Evolutionary conservation across 2,888 invertebrate genomes (phyloP).

Genomic region (Eugnorisma glareosa): DNA sequence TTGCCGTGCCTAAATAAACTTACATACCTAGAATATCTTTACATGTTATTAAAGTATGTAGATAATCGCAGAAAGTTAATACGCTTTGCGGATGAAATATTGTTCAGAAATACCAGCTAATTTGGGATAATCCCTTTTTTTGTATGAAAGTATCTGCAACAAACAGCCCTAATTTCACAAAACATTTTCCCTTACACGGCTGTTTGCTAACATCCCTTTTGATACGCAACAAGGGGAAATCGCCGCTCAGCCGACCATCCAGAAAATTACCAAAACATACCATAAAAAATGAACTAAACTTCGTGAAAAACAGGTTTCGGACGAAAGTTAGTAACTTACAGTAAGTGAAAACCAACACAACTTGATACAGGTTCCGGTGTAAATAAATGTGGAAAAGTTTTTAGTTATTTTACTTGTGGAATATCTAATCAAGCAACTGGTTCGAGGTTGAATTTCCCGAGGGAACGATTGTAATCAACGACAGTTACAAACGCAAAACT

Average conservation of each 20-base stretch:
- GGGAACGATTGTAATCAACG: constrained; percentile 61
- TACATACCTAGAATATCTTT: background rate
- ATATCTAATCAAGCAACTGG: constrained; percentile 57
- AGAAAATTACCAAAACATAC: constrained; percentile 60
- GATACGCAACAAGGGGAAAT: constrained; percentile 40
- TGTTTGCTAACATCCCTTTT: constrained; percentile 37
- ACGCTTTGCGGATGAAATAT: constrained; percentile 1
- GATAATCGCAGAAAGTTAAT: background rate
- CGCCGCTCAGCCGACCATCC: constrained; percentile 42
- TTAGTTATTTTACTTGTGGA: constrained; percentile 55
- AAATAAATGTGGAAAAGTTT: constrained; percentile 35
- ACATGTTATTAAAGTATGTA: background rate
- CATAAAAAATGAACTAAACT: constrained; percentile 50
- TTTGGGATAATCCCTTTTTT: constrained; percentile 39
- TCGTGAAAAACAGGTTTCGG: constrained; percentile 36
- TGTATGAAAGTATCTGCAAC: constrained; percentile 37
- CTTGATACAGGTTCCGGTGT: constrained; percentile 42
- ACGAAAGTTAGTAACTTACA: constrained; percentile 42
- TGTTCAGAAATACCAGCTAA: background rate
- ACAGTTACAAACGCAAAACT: constrained; percentile 48
- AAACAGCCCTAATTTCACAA: constrained; percentile 35
- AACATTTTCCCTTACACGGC: constrained; percentile 39
- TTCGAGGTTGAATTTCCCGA: constrained; percentile 58
- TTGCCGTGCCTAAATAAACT: background rate
- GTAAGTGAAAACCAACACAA: constrained; percentile 49